phyloP scores from a whole-genome alignment of 2,797 vertebrate genomes.

The Pteronotus mesoamericanus region DNA sequence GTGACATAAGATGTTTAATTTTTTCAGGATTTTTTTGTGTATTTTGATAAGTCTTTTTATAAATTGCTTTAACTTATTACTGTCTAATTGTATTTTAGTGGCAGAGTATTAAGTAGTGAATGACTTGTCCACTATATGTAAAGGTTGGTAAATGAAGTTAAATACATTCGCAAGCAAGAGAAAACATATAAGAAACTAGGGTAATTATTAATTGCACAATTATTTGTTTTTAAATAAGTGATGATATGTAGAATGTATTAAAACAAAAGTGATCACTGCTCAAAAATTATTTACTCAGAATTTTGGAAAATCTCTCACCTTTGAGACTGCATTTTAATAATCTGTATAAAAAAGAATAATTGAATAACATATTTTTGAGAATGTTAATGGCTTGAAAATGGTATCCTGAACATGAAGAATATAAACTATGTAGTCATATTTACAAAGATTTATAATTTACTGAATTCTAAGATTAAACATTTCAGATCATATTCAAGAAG shows the following conservation, averaged over 20 bases:
- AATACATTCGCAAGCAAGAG: neutral
- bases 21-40: neutral
- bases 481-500: neutral
- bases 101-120: neutral
- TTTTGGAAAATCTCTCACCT: neutral
- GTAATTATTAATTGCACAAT: neutral
- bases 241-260: neutral
- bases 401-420: neutral
- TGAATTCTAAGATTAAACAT: neutral
- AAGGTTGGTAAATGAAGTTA: neutral
- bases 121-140: neutral
- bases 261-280: neutral
- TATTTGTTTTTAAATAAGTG: neutral
- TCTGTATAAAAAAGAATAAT: neutral
- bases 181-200: neutral
- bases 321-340: neutral
- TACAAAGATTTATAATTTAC: conserved; percentile 11
- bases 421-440: neutral
- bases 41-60: neutral
- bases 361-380: neutral
- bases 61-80: neutral
- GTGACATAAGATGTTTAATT: neutral
- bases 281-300: neutral
- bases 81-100: neutral
- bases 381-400: neutral